Evolutionary conservation across 2,797 vertebrate species (phyloP), one percentile per base, ranked within the genome.

Genomic region (Rhincodon typus): DNA sequence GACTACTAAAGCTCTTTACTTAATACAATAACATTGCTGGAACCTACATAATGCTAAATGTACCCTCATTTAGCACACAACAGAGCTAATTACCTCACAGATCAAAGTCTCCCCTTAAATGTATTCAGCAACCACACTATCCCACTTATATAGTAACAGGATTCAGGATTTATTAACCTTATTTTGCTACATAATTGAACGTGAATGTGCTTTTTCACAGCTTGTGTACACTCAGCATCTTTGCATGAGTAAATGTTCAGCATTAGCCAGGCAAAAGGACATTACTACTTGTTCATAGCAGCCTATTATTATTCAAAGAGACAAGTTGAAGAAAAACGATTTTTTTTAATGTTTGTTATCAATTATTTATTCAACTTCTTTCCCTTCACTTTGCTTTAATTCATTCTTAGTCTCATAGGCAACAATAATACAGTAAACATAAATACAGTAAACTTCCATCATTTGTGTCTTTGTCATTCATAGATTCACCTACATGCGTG

Each of bases 31-130:
- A 96, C 97, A 96, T 96, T 97, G 97, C 97, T 96, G 96, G 96
- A 97, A 97, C 96, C 95, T 97, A 96, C 96, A 19, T 97, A 97
- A 96, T 97, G 97, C 96, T 96, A 96, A 97, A 93, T 93, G 96
- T 97, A 96, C 96, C 97, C 97, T 98, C 97, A 97, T 98, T 97
- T 97, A 97, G 96, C 97, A 97, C 97, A 96, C 96, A 97, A 97
- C 97, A 97, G 97, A 98, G 98, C 97, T 98, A 98, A 98, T 98
- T 98, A 98, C 97, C 96, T 96, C 95, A 90, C 97, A 97, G 97
- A 98, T 98, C 98, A 98, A 98, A 98, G 97, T 96, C 95, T 96
- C 97, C 96, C 95, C 96, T 96, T 96, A 97, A 97, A 96, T 95
- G 96, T 95, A 96, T 96, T 97, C 96, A 97, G 97, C 96, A 97